Conservation (phyloP, 1,140 invertebrate species). For the Drosophila hydei region DNA sequence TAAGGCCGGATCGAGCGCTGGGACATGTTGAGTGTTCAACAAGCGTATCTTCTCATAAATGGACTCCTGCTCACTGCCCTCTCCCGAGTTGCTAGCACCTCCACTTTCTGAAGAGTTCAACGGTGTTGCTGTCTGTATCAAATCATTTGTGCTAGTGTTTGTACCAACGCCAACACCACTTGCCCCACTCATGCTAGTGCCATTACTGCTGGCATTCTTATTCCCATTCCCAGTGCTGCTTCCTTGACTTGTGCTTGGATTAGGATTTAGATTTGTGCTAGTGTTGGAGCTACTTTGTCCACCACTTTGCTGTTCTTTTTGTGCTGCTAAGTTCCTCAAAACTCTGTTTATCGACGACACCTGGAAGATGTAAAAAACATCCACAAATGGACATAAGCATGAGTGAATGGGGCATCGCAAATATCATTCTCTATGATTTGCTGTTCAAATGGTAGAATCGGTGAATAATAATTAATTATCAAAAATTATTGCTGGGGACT, state of each 20-base stretch:
- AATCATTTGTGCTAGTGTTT: slow-evolving; percentile 21
- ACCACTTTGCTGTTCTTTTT: slow-evolving; percentile 90
- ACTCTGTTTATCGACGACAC: slow-evolving; percentile 99
- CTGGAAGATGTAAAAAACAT: slow-evolving; percentile 85
- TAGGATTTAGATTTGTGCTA: not conserved
- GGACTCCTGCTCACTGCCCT: slow-evolving; percentile 86
- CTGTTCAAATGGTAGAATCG: no score
- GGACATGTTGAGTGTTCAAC: slow-evolving; percentile 89
- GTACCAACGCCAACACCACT: not conserved
- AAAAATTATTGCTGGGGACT: no score
- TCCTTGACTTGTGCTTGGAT: slow-evolving; percentile 16
- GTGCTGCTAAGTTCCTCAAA: slow-evolving; percentile 95
- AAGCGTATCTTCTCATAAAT: slow-evolving; percentile 94
- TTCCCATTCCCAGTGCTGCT: slow-evolving; percentile 22
- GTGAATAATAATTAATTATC: no score
- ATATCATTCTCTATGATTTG: no score
- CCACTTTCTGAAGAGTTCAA: slow-evolving; percentile 76
- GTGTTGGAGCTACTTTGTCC: slow-evolving; percentile 24
- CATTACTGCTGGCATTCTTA: no score
- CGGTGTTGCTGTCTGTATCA: slow-evolving; percentile 71
- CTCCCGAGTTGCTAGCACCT: slow-evolving; percentile 81
- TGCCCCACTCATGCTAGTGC: slow-evolving; percentile 1
- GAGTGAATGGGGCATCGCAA: not conserved
- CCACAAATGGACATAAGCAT: not conserved
- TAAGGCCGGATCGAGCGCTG: slow-evolving; percentile 24